Conservation (phyloP, 1,140 invertebrate species). For the Diploscapter pachys region DNA sequence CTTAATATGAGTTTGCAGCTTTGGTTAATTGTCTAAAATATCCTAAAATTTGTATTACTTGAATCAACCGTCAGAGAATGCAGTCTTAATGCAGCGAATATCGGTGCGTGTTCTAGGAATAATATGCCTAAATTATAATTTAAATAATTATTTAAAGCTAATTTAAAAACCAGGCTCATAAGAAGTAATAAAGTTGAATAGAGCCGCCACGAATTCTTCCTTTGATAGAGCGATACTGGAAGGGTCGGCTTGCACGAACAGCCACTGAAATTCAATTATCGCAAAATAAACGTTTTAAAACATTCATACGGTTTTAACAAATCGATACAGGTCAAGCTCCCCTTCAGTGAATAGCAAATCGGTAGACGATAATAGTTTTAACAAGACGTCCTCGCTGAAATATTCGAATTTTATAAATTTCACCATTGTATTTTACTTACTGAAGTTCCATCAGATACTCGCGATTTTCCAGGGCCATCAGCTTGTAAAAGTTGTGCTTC, state of each 20-base stretch:
- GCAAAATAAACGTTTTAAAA: neutral
- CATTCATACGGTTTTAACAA: slow-evolving; percentile 6
- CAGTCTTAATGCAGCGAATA: slow-evolving; percentile 2
- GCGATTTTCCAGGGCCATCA: neutral
- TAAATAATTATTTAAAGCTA: too few relatives aligned
- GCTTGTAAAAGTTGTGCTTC: slow-evolving; percentile 6
- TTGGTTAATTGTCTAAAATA: too few relatives aligned
- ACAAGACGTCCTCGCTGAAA: slow-evolving; percentile 12
- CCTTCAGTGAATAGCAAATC: slow-evolving; percentile 16
- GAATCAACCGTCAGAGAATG: slow-evolving; percentile 3
- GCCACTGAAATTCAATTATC: slow-evolving; percentile 1
- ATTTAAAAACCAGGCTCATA: too few relatives aligned
- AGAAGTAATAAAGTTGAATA: too few relatives aligned
- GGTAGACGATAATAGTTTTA: neutral
- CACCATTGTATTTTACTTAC: neutral
- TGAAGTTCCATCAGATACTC: neutral
- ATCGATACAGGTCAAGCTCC: slow-evolving; percentile 8
- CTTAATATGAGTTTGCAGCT: too few relatives aligned
- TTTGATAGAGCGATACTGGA: neutral
- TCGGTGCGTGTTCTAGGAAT: neutral
- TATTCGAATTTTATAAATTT: neutral
- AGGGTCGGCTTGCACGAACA: neutral
- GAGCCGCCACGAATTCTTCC: neutral
- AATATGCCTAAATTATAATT: too few relatives aligned
- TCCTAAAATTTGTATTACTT: neutral